Base-by-base conservation (phyloP, 2,888 invertebrate genomes). In the Monoplex corrugatus region DNA sequence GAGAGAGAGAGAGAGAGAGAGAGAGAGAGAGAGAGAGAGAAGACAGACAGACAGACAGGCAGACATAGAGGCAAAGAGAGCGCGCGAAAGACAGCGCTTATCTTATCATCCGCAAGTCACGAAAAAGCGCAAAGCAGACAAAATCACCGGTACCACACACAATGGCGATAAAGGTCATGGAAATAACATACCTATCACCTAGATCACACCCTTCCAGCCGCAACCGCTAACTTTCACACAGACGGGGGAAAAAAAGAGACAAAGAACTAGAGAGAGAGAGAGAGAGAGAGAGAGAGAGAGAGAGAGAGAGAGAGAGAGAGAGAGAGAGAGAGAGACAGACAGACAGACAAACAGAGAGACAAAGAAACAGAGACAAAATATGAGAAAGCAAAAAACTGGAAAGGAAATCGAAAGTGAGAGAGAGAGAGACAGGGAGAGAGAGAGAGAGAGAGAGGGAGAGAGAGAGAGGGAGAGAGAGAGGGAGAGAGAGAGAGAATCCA, bases 1-100 rank as follows among this genome's bases (percentile, higher is more conserved):
- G 86, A 68, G 86, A 86, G 86, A 86, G 86, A 86, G 86, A 86
- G 86, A 86, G 86, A 86, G 86, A 86, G 86, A 86, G 86, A 63
- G 86, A 86, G 85, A 86, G 85, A 86, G 86, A 86, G 86, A 63
- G 63, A 63, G 86, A 86, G 80, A 80, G 80, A 80, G 80, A n/a
- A 80, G 80, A 80, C 43, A 43, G 83, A 63, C 19, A 86, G 68
- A 63, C 38, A 86, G 23, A 68, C 0, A 86, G 44, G 28, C 23
- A 63, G 44, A 44, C 13, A 28, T 86, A 40, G 63, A 86, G n/a
- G 23, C 19, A 57, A n/a, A 57, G 23, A 68, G 86, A 86, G 63
- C 35, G 28, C 32, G 86, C 40, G 68, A 68, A n/a, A 68, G 87
- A 87, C 50, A 87, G 87, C 40, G n/a, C n/a, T n/a, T n/a, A n/a